Percentiles rank a stretch among this genome's conserved stretches.
phyloP scores from a whole-genome alignment of 2,797 vertebrate genomes.

The Arrhamphus sclerolepis region DNA sequence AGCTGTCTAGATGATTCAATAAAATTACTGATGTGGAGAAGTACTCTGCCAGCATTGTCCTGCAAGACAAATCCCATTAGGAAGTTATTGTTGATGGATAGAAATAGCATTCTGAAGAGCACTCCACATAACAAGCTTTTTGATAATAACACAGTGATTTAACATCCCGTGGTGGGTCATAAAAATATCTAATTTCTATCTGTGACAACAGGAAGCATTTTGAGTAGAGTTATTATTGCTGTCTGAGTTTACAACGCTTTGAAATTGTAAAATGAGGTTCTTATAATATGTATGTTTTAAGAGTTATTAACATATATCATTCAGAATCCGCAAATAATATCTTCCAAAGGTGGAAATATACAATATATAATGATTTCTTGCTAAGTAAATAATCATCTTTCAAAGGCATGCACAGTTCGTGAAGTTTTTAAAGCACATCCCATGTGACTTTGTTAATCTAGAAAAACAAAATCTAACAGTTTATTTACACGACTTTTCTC shows the following conservation, averaged over 20 bases:
- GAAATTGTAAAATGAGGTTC: no score
- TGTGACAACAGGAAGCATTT: slow-evolving; percentile 5
- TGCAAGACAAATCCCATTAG: slow-evolving; percentile 46
- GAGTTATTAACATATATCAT: neutral
- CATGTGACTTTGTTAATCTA: no score
- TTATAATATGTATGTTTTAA: no score
- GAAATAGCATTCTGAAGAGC: slow-evolving; percentile 41
- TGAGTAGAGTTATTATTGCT: no score
- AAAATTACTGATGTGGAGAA: slow-evolving; percentile 54
- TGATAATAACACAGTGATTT: slow-evolving; percentile 44
- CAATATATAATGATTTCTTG: no score
- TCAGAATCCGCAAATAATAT: neutral
- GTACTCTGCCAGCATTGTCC: slow-evolving; percentile 39
- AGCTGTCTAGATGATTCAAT: slow-evolving; percentile 51
- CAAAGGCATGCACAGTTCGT: no score
- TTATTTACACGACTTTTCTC: no score
- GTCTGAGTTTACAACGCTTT: no score
- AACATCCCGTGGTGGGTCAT: neutral
- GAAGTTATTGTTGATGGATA: slow-evolving; percentile 46
- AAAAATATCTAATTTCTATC: slow-evolving; percentile 16
- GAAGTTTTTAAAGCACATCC: no score
- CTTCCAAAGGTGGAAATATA: no score
- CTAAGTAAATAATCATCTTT: no score
- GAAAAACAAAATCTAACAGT: no score
- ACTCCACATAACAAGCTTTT: slow-evolving; percentile 38